Evolutionary conservation across 2,888 invertebrate species (phyloP), one percentile per base, ranked within the genome.

Genomic region (Spicauda simplicius): DNA sequence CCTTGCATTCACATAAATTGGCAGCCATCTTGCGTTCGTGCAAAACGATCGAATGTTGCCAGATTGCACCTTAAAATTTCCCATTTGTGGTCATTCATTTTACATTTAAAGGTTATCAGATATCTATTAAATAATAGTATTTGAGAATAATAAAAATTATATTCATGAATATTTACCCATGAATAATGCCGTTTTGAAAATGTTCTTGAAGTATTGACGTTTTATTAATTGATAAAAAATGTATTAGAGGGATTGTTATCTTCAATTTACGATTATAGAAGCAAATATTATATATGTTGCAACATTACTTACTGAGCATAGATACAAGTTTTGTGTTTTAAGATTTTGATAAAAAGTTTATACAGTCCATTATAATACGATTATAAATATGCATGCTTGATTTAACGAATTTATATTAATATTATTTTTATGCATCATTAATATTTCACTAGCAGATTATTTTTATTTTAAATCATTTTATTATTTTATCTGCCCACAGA

Each of bases 1-100:
- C 91, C 91, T 90, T 91, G 90, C 90, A 85, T 89, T 91, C 91
- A 88, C 89, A 88, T 88, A 92, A 90, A 91, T 90, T 87, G 90
- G 90, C 88, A 84, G 92, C 92, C 92, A 93, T 93, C 92, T 93
- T 93, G 91, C 87, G 90, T 87, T 91, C 88, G 84, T 87, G 76
- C 84, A 81, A 85, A 81, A 80, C 83, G 76, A 75, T 73, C 73
- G 76, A 81, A 81, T 84, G 84, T 86, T 90, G 76, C 87, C 82
- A 86, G 72, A 45, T 6, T 67, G 11, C 65, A 74, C 48, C 61
- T 63, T n/a, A 37, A 71, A 71, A 70, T 75, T 71, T 75, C 75
- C 55, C 57, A 48, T 53, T 25, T 6, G 2, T 60, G 6, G 2
- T 16, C 16, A 48, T 16, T n/a, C 4, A 16, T 48, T 48, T 3